Evolutionary conservation across 1,140 invertebrate species (phyloP).

Genomic region (Conus ventricosus): DNA sequence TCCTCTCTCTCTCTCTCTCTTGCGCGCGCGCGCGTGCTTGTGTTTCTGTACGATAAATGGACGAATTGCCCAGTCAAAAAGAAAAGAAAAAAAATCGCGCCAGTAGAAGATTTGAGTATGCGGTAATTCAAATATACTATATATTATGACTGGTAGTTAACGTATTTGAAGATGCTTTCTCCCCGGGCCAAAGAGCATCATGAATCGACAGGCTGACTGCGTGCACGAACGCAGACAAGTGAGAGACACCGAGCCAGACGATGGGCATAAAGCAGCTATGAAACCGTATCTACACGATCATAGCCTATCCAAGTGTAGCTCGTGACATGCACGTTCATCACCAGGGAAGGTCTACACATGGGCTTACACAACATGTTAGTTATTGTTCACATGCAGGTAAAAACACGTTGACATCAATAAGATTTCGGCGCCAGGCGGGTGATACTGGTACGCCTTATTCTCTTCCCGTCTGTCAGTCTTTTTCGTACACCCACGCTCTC

Average conservation of each 20-base stretch:
- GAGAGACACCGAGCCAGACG: background rate
- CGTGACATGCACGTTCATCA: background rate
- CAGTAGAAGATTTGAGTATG: background rate
- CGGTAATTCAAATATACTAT: background rate
- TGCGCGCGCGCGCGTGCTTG: too few relatives aligned
- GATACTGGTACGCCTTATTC: too few relatives aligned
- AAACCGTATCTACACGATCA: background rate
- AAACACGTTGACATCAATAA: too few relatives aligned
- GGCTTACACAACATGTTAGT: too few relatives aligned
- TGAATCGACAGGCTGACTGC: background rate
- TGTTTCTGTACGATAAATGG: too few relatives aligned
- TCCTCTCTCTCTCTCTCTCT: background rate
- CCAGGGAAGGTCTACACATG: too few relatives aligned
- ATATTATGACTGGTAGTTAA: background rate
- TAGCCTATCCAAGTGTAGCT: background rate
- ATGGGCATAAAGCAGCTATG: background rate
- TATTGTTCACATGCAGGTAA: too few relatives aligned
- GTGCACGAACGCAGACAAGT: background rate
- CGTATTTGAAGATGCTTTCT: background rate
- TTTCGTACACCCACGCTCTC: too few relatives aligned
- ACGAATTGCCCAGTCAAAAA: background rate
- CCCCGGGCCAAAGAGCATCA: background rate
- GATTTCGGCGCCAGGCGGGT: too few relatives aligned
- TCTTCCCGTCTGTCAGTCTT: too few relatives aligned
- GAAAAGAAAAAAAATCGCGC: background rate